A percentile compares a stretch with the other conserved stretches of the same genome.
Conservation (phyloP, 2,797 vertebrate genomes). For the Rhinophrynus dorsalis region DNA sequence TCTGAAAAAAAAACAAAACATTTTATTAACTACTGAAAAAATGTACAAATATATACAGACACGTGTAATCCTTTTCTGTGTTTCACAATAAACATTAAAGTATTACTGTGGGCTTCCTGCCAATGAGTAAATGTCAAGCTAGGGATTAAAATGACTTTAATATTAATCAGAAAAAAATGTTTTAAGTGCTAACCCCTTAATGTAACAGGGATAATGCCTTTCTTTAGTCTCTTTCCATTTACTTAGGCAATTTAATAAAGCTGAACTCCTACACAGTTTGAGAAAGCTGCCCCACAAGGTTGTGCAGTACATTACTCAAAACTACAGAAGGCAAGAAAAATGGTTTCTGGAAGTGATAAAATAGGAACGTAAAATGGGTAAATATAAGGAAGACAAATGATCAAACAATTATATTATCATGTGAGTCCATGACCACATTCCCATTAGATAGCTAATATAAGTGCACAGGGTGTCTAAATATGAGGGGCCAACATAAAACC, state of each 20-base stretch:
- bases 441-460: no score
- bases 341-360: no score
- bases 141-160: slow-evolving; percentile 16
- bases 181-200: slow-evolving; percentile 11
- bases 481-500: no score
- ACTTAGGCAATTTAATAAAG: background rate
- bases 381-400: no score
- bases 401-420: no score
- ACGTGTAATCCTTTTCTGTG: no score
- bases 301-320: no score
- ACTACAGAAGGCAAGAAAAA: no score
- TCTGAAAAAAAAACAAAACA: slow-evolving; percentile 9
- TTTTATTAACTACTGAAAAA: slow-evolving; percentile 20
- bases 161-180: slow-evolving; percentile 17
- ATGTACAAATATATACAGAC: no score
- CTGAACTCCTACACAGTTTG: slow-evolving; percentile 15
- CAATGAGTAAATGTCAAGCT: slow-evolving; percentile 21
- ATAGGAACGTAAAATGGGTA: no score
- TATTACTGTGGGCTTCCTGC: background rate
- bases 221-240: background rate
- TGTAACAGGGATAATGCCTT: slow-evolving; percentile 8
- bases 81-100: background rate
- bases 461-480: no score
- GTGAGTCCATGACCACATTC: no score
- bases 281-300: background rate